These are phyloP conservation scores for Zosterops pallidus DNA, from an alignment of 2,113 vertebrate genomes.

Conservation along the genomic window DNA sequence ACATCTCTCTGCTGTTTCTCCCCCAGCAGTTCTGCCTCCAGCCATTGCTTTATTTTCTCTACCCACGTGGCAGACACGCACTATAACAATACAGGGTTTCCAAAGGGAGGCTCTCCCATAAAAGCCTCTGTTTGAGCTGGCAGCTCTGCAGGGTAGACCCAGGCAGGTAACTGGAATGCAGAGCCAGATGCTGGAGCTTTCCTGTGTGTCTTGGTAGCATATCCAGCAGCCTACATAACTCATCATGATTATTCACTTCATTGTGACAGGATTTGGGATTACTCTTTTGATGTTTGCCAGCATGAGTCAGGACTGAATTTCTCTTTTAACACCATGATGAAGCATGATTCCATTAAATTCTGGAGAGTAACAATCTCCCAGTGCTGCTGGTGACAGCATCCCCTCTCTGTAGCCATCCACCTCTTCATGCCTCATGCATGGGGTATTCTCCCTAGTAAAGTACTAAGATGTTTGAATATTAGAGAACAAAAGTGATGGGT, in stretches of 20 bases:
- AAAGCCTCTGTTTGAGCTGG: neutral
- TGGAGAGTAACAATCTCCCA: neutral
- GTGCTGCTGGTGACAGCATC: neutral
- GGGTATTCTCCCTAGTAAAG: neutral
- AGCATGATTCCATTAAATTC: neutral
- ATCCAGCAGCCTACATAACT: neutral
- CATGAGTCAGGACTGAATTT: neutral
- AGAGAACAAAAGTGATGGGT: neutral
- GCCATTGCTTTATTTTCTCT: neutral
- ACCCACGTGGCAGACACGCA: fast-evolving
- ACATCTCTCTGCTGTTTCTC: neutral
- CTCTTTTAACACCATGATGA: neutral
- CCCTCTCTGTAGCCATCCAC: neutral
- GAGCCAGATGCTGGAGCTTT: neutral
- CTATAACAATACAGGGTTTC: neutral
- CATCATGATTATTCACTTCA: neutral
- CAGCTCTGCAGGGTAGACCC: neutral
- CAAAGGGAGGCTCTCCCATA: fast-evolving
- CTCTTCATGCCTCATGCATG: fast-evolving
- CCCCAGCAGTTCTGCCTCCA: neutral
- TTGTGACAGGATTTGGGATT: neutral
- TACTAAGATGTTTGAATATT: neutral
- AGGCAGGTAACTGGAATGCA: neutral
- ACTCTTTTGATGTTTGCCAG: neutral
- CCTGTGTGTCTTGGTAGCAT: neutral